phyloP scores from a whole-genome alignment of 2,888 invertebrate species.

The Andrena trimmerana region DNA sequence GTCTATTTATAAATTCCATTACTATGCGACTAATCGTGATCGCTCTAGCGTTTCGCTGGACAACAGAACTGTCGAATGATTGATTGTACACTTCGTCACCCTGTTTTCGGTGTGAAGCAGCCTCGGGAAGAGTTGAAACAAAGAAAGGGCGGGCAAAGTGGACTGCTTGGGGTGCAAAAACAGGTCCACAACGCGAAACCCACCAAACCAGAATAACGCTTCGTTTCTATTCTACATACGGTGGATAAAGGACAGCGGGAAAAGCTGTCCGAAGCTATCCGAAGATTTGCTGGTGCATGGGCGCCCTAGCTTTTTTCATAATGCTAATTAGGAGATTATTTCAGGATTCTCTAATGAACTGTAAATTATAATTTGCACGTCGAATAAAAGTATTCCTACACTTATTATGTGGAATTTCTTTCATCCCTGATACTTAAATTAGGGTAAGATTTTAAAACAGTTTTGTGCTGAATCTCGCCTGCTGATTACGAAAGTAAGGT shows the following conservation, averaged over 20 bases:
- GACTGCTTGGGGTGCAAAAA: conserved; percentile 38
- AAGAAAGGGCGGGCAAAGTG: neutral
- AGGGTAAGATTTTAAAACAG: too few species aligned
- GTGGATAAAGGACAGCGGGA: neutral
- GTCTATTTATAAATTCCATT: conserved; percentile 58
- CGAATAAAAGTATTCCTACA: too few species aligned
- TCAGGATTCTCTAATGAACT: too few species aligned
- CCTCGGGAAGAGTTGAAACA: neutral
- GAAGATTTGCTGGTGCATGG: neutral
- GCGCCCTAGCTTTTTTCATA: neutral
- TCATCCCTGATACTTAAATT: too few species aligned
- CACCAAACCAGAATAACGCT: conserved; percentile 52
- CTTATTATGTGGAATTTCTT: too few species aligned
- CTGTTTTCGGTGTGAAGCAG: neutral
- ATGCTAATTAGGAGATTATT: neutral
- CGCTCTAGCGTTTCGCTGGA: conserved; percentile 7
- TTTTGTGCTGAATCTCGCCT: too few species aligned
- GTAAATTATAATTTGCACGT: too few species aligned
- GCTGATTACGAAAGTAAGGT: too few species aligned
- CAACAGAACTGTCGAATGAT: conserved; percentile 13
- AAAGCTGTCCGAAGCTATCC: neutral
- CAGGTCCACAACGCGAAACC: conserved; percentile 45
- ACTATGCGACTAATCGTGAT: conserved; percentile 39
- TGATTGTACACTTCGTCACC: neutral
- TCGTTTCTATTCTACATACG: conserved; percentile 47